Evolutionary conservation across 2,888 invertebrate species (phyloP).

Genomic region (Gryllus longicercus): DNA sequence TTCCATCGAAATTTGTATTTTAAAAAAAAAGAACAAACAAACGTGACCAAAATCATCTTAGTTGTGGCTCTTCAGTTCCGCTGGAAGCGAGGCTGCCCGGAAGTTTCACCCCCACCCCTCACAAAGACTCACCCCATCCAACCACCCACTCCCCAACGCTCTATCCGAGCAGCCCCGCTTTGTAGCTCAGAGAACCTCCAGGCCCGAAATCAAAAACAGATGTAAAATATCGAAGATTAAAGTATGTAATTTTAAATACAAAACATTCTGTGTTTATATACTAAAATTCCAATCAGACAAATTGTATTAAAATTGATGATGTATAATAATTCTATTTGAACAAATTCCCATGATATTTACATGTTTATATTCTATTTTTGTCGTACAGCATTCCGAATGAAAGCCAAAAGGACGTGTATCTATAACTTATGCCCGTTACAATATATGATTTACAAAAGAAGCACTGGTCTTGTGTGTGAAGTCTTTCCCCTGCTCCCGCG

Average conservation of each 20-base stretch:
- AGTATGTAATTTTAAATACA: slow-evolving; percentile 4
- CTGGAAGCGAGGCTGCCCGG: not conserved
- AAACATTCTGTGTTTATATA: not conserved
- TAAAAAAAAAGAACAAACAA: slow-evolving; percentile 22
- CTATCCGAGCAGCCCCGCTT: not conserved
- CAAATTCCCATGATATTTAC: slow-evolving; percentile 24
- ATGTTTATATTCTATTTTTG: slow-evolving; percentile 28
- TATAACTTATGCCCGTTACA: slow-evolving; percentile 30
- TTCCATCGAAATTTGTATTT: slow-evolving; percentile 18
- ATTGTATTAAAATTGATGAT: slow-evolving; percentile 1
- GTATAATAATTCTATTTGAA: not conserved
- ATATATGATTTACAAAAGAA: slow-evolving; percentile 26
- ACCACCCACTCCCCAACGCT: not conserved
- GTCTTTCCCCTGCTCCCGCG: not conserved
- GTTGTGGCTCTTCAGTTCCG: not conserved
- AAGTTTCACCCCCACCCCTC: not conserved
- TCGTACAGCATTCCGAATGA: slow-evolving; percentile 27
- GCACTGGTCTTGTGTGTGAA: not conserved
- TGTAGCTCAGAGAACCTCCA: not conserved
- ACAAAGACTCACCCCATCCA: not conserved
- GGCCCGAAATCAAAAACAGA: not conserved
- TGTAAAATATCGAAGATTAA: not conserved
- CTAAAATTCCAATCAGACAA: slow-evolving; percentile 17
- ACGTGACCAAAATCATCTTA: not conserved
- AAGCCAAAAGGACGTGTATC: slow-evolving; percentile 30